Evolutionary conservation across 2,797 vertebrate species (phyloP).

Genomic region (Hemitrygon akajei): DNA sequence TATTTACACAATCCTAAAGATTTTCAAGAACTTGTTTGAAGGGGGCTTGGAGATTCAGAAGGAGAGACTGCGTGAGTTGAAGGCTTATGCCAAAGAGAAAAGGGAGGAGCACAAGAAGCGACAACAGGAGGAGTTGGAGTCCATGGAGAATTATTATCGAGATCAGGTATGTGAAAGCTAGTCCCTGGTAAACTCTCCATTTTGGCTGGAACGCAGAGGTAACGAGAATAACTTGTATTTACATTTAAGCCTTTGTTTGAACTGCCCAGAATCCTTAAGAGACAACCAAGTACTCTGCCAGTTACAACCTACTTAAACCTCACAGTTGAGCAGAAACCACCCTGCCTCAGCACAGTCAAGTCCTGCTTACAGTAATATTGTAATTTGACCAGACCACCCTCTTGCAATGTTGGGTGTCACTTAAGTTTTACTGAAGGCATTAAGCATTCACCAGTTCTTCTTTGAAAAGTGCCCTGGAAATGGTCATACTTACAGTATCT

Average conservation of each 20-base stretch:
- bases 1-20: slow-evolving; percentile 52
- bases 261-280: background rate
- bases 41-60: slow-evolving; percentile 86
- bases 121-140: slow-evolving; percentile 72
- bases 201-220: no score
- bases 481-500: background rate
- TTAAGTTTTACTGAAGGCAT: background rate
- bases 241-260: background rate
- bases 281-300: background rate
- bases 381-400: background rate
- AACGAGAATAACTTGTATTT: background rate
- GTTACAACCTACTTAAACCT: background rate
- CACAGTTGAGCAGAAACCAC: background rate
- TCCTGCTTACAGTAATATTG: no score
- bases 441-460: background rate
- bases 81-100: slow-evolving; percentile 69
- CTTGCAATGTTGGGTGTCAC: background rate
- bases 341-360: background rate
- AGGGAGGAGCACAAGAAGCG: slow-evolving; percentile 64
- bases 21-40: slow-evolving; percentile 85
- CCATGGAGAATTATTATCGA: slow-evolving; percentile 93
- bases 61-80: slow-evolving; percentile 72
- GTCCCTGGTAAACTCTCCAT: background rate
- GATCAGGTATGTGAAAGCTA: slow-evolving; percentile 67
- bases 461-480: background rate